Percentiles rank a stretch among this genome's conserved stretches.
phyloP scores from a whole-genome alignment of 2,888 invertebrate species.

The Psococerastis gibbosa region DNA sequence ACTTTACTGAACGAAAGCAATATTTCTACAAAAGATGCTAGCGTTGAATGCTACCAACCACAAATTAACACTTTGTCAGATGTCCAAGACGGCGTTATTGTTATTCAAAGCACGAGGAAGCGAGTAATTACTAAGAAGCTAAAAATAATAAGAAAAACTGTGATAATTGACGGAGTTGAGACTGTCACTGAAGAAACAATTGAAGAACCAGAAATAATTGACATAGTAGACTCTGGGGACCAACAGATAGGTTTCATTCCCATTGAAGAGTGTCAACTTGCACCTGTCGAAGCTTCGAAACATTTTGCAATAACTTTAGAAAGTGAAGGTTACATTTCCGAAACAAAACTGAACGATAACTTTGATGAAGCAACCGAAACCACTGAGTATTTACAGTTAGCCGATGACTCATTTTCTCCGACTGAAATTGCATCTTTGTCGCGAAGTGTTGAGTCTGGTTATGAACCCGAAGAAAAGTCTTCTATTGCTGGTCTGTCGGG shows the following conservation, averaged over 20 bases:
- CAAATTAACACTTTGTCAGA: conserved; percentile 37
- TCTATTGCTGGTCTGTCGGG: conserved; percentile 1
- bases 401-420: not conserved
- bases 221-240: conserved; percentile 34
- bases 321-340: conserved; percentile 7
- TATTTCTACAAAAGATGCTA: not conserved
- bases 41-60: conserved; percentile 30
- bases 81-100: not conserved
- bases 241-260: conserved; percentile 12
- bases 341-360: not conserved
- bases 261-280: not conserved
- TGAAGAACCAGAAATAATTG: conserved; percentile 65
- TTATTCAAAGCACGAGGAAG: conserved; percentile 23
- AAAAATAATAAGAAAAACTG: conserved; percentile 53
- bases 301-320: not conserved
- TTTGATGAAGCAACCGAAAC: conserved; percentile 1
- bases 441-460: not conserved
- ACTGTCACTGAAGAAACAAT: conserved; percentile 64
- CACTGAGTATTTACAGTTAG: not conserved
- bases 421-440: not conserved
- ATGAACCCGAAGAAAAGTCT: conserved; percentile 11
- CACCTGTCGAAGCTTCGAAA: not conserved
- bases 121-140: conserved; percentile 54
- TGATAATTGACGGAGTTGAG: conserved; percentile 67
- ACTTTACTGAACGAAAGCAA: not conserved